Evolutionary conservation across 1,140 invertebrate genomes (phyloP).

Genomic region (Trichomalopsis sarcophagae): DNA sequence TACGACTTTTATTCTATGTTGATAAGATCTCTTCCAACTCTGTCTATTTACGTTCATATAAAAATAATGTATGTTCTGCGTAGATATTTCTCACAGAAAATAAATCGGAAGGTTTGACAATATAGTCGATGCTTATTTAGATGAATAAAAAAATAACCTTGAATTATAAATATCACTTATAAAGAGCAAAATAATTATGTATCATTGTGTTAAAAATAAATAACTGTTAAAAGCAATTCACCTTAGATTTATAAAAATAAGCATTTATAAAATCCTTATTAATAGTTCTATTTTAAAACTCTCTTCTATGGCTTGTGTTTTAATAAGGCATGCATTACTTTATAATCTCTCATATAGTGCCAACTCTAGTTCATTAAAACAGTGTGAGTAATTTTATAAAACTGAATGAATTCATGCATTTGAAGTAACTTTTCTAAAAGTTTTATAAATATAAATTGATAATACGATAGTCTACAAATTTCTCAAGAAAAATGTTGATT

Average conservation of each 20-base stretch:
- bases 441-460: neutral
- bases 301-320: slow-evolving; percentile 26
- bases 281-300: slow-evolving; percentile 38
- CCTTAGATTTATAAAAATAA: neutral
- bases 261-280: slow-evolving; percentile 4
- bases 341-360: slow-evolving; percentile 7
- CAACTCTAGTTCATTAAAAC: slow-evolving; percentile 15
- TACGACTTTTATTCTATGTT: neutral
- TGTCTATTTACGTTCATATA: neutral
- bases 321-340: slow-evolving; percentile 17
- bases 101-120: neutral
- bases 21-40: neutral
- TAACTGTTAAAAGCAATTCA: neutral
- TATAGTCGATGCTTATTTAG: neutral
- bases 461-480: too few relatives aligned
- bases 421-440: neutral
- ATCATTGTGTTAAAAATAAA: neutral
- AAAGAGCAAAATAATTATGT: neutral
- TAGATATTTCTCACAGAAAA: neutral
- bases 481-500: too few relatives aligned
- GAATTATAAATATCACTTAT: neutral
- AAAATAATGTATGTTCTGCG: neutral
- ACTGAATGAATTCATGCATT: neutral
- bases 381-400: neutral
- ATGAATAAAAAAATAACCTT: slow-evolving; percentile 16